These are phyloP conservation scores for Palythoa grandiflora DNA, from an alignment of 92 coral and sea anemone genomes.

Conservation along the genomic window DNA sequence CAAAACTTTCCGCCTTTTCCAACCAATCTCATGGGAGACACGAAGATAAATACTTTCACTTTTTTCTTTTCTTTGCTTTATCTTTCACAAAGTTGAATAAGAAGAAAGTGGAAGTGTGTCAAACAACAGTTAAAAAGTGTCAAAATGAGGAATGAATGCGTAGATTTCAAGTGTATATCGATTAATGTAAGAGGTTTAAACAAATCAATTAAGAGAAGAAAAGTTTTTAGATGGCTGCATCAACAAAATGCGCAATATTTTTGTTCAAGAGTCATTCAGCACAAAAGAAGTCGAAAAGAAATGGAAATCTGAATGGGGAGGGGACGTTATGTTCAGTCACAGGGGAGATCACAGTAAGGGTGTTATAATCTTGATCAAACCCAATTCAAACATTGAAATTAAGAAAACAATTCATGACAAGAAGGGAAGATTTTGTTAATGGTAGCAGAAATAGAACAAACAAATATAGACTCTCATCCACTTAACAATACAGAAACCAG, in stretches of 20 bases:
- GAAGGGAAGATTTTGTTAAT: no score
- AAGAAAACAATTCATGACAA: no score
- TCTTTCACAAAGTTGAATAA: not conserved
- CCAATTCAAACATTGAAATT: no score
- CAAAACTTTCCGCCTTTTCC: not conserved
- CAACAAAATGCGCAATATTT: constrained; percentile 36
- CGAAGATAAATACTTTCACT: not conserved
- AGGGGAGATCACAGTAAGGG: no score
- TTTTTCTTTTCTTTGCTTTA: not conserved
- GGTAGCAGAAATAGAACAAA: no score
- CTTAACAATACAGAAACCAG: no score
- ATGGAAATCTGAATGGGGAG: no score
- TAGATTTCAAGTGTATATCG: constrained; percentile 22
- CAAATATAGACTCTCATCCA: no score
- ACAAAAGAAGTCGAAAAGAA: no score
- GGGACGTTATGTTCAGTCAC: no score
- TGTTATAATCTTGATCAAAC: no score
- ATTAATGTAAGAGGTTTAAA: constrained; percentile 29
- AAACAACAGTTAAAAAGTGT: not conserved
- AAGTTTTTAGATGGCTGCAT: constrained; percentile 50
- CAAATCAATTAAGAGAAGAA: constrained; percentile 37
- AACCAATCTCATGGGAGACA: not conserved
- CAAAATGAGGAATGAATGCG: not conserved
- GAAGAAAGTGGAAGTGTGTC: not conserved
- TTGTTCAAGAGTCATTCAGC: constrained; percentile 43